Evolutionary conservation across 2,797 vertebrate genomes (phyloP), one percentile per base, ranked within the genome.

Genomic region (Melanotaenia maccullochi): DNA sequence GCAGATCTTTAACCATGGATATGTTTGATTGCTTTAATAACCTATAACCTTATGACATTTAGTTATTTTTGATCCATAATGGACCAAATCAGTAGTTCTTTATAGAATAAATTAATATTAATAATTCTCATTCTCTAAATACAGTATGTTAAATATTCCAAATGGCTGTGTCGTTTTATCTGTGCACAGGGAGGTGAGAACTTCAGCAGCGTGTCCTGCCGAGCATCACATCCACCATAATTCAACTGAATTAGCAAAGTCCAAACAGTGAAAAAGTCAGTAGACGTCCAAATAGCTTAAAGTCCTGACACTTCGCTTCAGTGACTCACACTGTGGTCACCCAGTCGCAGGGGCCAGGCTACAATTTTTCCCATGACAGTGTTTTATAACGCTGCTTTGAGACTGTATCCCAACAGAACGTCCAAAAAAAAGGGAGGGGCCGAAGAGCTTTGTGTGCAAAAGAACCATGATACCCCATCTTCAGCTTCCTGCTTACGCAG

Each of bases 51-150:
- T 83, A 66, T 89, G 84, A 84, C 84, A 93, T 88, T 89, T 93
- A 90, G 85, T 93, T 92, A 90, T 90, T 94, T 73, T 90, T 90
- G 85, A 93, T 94, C 93, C 80, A 88, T 81, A 91, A 85, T 2
- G 75, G 85, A 91, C 68, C 85, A 93, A 88, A 92, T 93, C 73
- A 95, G 94, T 93, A 94, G 92, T 94, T 94, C 85, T 87, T 88
- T 93, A 96, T 96, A 96, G 95, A 98, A 98, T 98, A 98, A 98
- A 97, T 98, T 98, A 98, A 97, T 96, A 97, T 96, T 95, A 97
- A 94, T 95, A 96, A 87, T 86, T 87, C 88, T 81, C 82, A 93
- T 95, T 97, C 93, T 96, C 91, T 92, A 92, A 90, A 96, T 96
- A 94, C 96, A 97, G 95, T 94, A 85, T 96, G 96, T 97, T 98